Conservation (phyloP, 2,888 invertebrate species). For the Sphaerophoria taeniata region DNA sequence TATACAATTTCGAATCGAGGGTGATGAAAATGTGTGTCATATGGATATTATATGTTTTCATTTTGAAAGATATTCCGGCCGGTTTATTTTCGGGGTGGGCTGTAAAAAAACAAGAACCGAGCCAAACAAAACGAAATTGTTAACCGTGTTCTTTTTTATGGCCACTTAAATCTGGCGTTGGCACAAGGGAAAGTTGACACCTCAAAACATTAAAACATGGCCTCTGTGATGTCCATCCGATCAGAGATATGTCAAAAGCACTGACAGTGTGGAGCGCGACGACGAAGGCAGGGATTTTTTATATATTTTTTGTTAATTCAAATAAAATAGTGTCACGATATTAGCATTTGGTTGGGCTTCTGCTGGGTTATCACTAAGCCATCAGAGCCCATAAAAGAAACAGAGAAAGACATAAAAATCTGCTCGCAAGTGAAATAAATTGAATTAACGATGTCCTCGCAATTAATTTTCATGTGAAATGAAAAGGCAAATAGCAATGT, state of each 20-base stretch:
- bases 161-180: constrained; percentile 57
- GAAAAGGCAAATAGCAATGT: not conserved
- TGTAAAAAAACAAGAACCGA: not conserved
- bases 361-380: constrained; percentile 3
- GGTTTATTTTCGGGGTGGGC: not conserved
- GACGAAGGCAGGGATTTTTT: not conserved
- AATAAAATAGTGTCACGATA: constrained; percentile 37
- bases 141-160: constrained; percentile 62
- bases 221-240: constrained; percentile 26
- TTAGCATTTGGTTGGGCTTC: constrained; percentile 23
- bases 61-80: constrained; percentile 1
- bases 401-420: constrained; percentile 45
- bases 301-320: constrained; percentile 24
- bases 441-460: constrained; percentile 48
- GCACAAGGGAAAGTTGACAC: constrained; percentile 63
- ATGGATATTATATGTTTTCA: constrained; percentile 21
- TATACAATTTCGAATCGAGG: not conserved
- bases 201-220: constrained; percentile 63
- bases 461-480: constrained; percentile 28
- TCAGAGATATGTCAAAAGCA: not conserved
- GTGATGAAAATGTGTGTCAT: constrained; percentile 40
- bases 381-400: constrained; percentile 25
- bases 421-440: constrained; percentile 40
- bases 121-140: constrained; percentile 17
- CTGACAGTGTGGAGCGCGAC: constrained; percentile 22